Evolutionary conservation across 2,113 vertebrate genomes (phyloP), one percentile per base, ranked within the genome.

Genomic region (Aramus guarauna): DNA sequence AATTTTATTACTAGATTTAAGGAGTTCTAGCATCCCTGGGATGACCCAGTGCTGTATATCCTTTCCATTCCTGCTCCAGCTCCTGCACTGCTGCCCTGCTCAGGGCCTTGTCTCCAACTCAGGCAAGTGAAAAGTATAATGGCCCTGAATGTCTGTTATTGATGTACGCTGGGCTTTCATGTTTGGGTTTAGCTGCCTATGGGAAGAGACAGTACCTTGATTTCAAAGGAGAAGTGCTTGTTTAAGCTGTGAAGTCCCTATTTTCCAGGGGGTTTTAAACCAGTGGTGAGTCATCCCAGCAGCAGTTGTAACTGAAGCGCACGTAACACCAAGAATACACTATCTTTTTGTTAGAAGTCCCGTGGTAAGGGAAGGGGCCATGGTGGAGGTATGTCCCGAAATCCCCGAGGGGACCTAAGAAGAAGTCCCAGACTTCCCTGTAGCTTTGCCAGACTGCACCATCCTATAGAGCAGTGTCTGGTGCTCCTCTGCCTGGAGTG

Each of bases 211-310:
- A 94, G 78, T 82, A 77, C 81, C 89, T 73, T 43, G 48, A 23
- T 79, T 94, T 87, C 81, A 68, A 79, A 90, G 81, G 80, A 64
- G 91, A 97, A 94, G 55, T 86, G 66, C 69, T 66, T 26, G 10
- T 75, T 75, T 60, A 56, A 72, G 80, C 64, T 85, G 96, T 95
- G 53, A 94, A 97, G 77, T 94, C 91, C 95, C 92, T 85, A 0
- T 77, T 92, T 73, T 82, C 45, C 11, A 3, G 82, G 60, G 76
- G 37, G 0, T 23, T 27, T 94, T 92, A 68, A 47, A 48, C 32
- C 67, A 50, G 20, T 3, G 17, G 53, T 53, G 36, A 1, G 3
- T 88, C 53, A 32, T 36, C 15, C 11, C 21, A 9, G n/a, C 2
- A 7, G 39, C 22, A 6, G 11, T 36, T 48, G 59, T 63, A 58